Evolutionary conservation across 2,113 vertebrate species (phyloP).

Genomic region (Mesoclemmys tuberculata): DNA sequence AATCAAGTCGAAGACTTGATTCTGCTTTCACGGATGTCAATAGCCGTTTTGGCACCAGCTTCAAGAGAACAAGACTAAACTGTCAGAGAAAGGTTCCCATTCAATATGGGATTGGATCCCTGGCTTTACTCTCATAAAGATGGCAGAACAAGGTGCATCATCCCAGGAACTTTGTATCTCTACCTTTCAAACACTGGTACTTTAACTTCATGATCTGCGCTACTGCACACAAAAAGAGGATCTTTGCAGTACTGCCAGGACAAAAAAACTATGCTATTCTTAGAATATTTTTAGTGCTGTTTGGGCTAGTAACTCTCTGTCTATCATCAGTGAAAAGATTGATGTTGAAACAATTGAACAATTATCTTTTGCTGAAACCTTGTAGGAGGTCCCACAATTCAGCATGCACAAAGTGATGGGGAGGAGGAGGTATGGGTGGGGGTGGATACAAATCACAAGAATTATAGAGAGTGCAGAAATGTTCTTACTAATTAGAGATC

Average conservation of each 20-base stretch:
- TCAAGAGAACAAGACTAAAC: not conserved
- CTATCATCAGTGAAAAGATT: not conserved
- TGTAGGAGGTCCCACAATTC: not conserved
- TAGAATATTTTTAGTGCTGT: not conserved
- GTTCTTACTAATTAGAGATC: not conserved
- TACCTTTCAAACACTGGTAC: not conserved
- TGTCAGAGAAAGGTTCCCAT: not conserved
- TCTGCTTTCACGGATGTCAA: not conserved
- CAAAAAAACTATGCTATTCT: not conserved
- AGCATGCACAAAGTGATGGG: not conserved
- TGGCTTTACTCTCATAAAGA: not conserved
- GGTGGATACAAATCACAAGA: not conserved
- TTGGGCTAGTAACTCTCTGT: not conserved
- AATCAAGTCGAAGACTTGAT: not conserved
- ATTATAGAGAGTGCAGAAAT: not conserved
- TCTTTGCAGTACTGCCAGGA: not conserved
- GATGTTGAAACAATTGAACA: not conserved
- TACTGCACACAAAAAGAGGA: not conserved
- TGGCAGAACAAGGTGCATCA: fast-evolving
- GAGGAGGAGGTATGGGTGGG: not conserved
- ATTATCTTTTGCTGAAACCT: not conserved
- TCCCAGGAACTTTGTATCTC: not conserved
- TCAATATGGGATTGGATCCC: not conserved
- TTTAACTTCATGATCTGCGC: not conserved
- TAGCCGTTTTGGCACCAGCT: not conserved